A percentile compares a stretch with the other conserved stretches of the same genome.
Evolutionary conservation across 37 sponge, comb jelly and placozoan genomes (phyloP).

Genomic region (Halisarca cf. caerulea): DNA sequence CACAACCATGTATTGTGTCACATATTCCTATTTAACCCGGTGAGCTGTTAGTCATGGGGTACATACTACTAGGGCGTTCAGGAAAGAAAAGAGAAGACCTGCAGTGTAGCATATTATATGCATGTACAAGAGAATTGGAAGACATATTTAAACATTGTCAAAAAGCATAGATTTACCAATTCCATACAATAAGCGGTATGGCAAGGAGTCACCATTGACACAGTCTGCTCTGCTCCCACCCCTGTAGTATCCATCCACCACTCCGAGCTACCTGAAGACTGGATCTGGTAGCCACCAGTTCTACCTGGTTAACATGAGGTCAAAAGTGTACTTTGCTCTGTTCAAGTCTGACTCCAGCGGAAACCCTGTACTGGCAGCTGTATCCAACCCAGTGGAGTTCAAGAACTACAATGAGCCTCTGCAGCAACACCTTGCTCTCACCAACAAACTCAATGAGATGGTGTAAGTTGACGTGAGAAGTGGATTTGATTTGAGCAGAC

Average conservation of each 20-base stretch:
- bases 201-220: background rate
- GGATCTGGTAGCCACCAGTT: slow-evolving; percentile 46
- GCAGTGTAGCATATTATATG: too few relatives aligned
- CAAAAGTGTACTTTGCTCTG: slow-evolving; percentile 55
- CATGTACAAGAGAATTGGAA: too few relatives aligned
- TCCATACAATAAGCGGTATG: too few relatives aligned
- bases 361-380: slow-evolving; percentile 41
- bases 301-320: slow-evolving; percentile 61
- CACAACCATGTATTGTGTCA: too few relatives aligned
- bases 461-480: slow-evolving; percentile 41
- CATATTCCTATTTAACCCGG: too few relatives aligned
- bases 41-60: too few relatives aligned
- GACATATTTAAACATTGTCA: too few relatives aligned
- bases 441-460: slow-evolving; percentile 58
- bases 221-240: background rate
- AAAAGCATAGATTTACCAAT: too few relatives aligned
- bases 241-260: slow-evolving; percentile 36
- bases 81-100: too few relatives aligned
- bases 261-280: slow-evolving; percentile 26
- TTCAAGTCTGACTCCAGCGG: slow-evolving; percentile 30
- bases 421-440: slow-evolving; percentile 65
- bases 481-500: background rate
- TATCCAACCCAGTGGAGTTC: slow-evolving; percentile 46
- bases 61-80: too few relatives aligned
- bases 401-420: slow-evolving; percentile 65